Evolutionary conservation across 2,888 invertebrate species (phyloP).

Genomic region (Steinernema hermaphroditum): DNA sequence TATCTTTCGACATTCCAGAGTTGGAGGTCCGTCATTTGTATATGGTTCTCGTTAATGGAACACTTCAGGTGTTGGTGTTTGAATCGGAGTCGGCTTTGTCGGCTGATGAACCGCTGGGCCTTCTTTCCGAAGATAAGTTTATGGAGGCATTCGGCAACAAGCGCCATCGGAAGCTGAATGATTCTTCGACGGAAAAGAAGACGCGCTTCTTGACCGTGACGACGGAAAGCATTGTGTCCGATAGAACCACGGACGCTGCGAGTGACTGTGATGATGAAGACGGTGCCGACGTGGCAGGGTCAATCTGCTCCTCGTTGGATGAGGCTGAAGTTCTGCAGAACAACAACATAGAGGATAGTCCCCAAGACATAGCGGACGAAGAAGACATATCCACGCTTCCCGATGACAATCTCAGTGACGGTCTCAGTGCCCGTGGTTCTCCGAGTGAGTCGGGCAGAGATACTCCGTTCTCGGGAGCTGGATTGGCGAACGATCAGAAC

Average conservation of each 20-base stretch:
- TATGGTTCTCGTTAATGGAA: slow-evolving; percentile 33
- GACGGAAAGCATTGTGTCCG: slow-evolving; percentile 44
- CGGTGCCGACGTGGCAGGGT: slow-evolving; percentile 39
- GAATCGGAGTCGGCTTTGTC: slow-evolving; percentile 24
- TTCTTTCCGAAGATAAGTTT: slow-evolving; percentile 66
- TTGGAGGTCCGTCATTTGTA: background rate
- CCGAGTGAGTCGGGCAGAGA: slow-evolving; percentile 67
- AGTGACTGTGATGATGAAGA: slow-evolving; percentile 55
- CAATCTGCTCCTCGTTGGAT: slow-evolving; percentile 39
- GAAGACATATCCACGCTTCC: slow-evolving; percentile 56
- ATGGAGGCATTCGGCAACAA: slow-evolving; percentile 60
- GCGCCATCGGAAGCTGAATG: slow-evolving; percentile 40
- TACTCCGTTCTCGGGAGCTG: slow-evolving; percentile 47
- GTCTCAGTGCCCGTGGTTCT: slow-evolving; percentile 77
- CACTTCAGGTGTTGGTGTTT: slow-evolving; percentile 37
- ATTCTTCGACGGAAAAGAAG: slow-evolving; percentile 49
- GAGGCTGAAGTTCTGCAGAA: slow-evolving; percentile 35
- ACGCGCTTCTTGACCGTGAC: slow-evolving; percentile 54
- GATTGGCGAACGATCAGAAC: slow-evolving; percentile 38
- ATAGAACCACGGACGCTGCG: slow-evolving; percentile 47
- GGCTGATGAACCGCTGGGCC: slow-evolving; percentile 63
- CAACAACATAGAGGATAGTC: slow-evolving; percentile 34
- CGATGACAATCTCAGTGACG: slow-evolving; percentile 87
- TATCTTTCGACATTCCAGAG: background rate
- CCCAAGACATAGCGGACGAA: slow-evolving; percentile 40